These are phyloP conservation scores for Crematogaster levior DNA, from an alignment of 2,888 invertebrate species.

Conservation along the genomic window DNA sequence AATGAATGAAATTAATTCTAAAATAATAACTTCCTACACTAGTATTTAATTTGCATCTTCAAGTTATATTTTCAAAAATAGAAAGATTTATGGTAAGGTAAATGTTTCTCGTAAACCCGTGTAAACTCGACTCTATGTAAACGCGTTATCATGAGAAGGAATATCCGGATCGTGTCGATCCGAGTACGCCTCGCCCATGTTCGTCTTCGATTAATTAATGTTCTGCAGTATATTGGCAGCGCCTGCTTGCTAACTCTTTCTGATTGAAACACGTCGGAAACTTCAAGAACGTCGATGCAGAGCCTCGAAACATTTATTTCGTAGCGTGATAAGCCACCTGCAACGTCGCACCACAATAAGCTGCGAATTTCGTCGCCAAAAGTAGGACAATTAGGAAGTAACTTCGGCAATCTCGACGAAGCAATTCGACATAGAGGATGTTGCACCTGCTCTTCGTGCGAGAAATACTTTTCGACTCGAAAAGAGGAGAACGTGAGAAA, in stretches of 20 bases:
- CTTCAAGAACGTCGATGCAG: neutral
- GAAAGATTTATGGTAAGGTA: neutral
- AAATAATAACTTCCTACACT: neutral
- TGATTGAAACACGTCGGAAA: conserved; percentile 18
- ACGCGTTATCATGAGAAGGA: neutral
- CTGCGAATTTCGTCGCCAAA: conserved; percentile 42
- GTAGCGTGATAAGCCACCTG: neutral
- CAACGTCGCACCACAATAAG: neutral
- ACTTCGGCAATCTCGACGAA: conserved; percentile 27
- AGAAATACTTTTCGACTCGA: neutral
- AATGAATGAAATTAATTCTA: neutral
- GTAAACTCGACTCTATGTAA: neutral
- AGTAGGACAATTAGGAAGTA: conserved; percentile 59
- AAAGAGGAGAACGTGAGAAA: neutral
- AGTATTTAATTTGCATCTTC: conserved; percentile 10
- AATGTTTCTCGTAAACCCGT: neutral
- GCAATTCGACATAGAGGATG: neutral
- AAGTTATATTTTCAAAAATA: neutral
- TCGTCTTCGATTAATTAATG: conserved; percentile 31
- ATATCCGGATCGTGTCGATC: neutral
- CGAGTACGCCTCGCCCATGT: neutral
- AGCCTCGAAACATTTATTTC: conserved; percentile 18
- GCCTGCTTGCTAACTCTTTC: neutral
- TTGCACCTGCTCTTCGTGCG: neutral
- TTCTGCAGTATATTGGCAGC: neutral